Evolutionary conservation across 2,113 vertebrate genomes (phyloP).

Genomic region (Amphilophus citrinellus): DNA sequence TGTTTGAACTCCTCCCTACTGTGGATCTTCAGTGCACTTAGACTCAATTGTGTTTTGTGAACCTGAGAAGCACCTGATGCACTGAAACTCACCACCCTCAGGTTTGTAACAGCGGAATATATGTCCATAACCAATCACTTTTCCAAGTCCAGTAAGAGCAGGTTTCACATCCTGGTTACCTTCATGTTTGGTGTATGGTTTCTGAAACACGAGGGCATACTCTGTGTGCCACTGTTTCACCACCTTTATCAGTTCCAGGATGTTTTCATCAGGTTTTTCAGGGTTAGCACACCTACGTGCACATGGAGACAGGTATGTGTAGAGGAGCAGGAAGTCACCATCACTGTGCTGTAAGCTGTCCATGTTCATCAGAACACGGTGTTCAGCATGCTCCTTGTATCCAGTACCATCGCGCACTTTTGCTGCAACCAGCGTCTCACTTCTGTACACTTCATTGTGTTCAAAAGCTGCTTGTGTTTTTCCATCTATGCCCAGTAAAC

Average conservation of each 20-base stretch:
- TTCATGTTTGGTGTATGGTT: background rate
- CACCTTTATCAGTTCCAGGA: background rate
- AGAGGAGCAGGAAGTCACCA: accelerated
- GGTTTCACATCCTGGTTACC: accelerated
- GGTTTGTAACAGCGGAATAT: background rate
- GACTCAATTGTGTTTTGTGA: accelerated
- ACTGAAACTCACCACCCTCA: accelerated
- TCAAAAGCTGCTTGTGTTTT: no score
- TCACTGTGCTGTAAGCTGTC: no score
- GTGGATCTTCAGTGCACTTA: background rate
- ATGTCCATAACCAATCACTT: accelerated
- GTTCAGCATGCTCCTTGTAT: no score
- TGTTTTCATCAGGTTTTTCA: accelerated
- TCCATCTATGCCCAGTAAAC: no score
- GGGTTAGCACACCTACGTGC: background rate
- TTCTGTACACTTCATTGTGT: no score
- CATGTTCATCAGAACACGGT: no score
- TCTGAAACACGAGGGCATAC: background rate
- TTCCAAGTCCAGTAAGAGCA: background rate
- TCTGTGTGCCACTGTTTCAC: background rate
- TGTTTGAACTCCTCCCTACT: background rate
- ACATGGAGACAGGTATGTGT: background rate
- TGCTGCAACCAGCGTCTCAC: no score
- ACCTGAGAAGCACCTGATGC: background rate
- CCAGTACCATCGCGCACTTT: no score